phyloP scores from a whole-genome alignment of 2,888 invertebrate species.

The Nymphalis polychloros region DNA sequence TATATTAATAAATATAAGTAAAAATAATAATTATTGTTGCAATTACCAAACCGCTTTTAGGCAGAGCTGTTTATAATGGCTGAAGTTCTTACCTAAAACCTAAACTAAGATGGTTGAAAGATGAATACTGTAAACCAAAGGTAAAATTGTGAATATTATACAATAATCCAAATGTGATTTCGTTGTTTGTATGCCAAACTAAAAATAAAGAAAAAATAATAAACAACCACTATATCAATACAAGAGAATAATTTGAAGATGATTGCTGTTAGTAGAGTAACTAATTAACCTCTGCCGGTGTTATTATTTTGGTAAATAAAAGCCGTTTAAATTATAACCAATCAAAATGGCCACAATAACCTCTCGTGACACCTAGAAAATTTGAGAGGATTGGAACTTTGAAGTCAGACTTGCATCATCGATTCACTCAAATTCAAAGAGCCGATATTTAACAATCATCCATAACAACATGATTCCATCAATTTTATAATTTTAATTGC shows the following conservation, averaged over 20 bases:
- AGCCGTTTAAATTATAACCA: conserved; percentile 50
- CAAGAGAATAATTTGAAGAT: neutral
- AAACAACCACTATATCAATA: conserved; percentile 1
- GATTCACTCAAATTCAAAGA: conserved; percentile 12
- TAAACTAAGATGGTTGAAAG: conserved; percentile 51
- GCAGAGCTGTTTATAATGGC: conserved; percentile 65
- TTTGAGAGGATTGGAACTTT: conserved; percentile 7
- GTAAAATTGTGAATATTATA: conserved; percentile 60
- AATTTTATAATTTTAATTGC: conserved; percentile 48
- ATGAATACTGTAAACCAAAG: conserved; percentile 64
- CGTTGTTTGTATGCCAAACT: conserved; percentile 63
- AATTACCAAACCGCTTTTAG: conserved; percentile 49
- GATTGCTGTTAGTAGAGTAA: conserved; percentile 3
- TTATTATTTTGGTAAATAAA: conserved; percentile 39
- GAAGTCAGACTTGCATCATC: conserved; percentile 1
- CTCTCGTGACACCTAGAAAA: conserved; percentile 10
- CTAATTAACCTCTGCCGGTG: conserved; percentile 32
- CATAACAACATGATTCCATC: conserved; percentile 23
- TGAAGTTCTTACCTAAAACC: conserved; percentile 53
- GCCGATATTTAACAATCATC: conserved; percentile 32
- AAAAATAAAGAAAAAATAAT: conserved; percentile 31
- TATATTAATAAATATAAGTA: conserved; percentile 41
- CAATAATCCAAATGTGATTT: conserved; percentile 60
- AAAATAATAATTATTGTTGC: conserved; percentile 40
- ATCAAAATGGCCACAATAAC: conserved; percentile 63